Base-by-base conservation (phyloP, 2,888 invertebrate genomes). In the Eupithecia centaureata region DNA sequence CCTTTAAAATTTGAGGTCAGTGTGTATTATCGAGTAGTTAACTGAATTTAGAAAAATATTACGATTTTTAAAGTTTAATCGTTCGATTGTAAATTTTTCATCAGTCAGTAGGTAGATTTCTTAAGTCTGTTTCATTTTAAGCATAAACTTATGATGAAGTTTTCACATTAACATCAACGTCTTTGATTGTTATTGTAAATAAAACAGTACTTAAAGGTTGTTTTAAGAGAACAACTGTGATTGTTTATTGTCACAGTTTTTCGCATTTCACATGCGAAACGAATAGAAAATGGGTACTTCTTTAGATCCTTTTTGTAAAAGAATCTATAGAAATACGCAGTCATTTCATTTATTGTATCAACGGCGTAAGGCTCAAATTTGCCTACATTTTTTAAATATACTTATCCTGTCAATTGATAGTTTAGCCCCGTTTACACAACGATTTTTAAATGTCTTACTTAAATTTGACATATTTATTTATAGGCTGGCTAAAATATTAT, bases 371-470 rank as follows among this genome's bases (percentile, higher is more conserved):
- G 32, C 57, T 18, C 47, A 12, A 18, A 30, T 57, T 10, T 22
- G 56, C 18, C 32, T 33, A 22, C n/a, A 12, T 57, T 32, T 64
- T 59, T 38, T 62, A 76, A 77, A 79, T 54, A 27, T 8, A 30
- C 8, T 30, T 32, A 81, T 86, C 83, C 85, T 83, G 88, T 90
- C 88, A 90, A 90, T 90, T 86, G 77, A 76, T 83, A 85, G 86
- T 82, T 80, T n/a, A n/a, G n/a, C n/a, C n/a, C n/a, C n/a, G n/a
- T n/a, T n/a, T n/a, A n/a, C n/a, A n/a, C n/a, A n/a, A n/a, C n/a
- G n/a, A n/a, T n/a, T n/a, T n/a, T n/a, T n/a, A n/a, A n/a, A n/a
- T n/a, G n/a, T n/a, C n/a, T n/a, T n/a, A n/a, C n/a, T n/a, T n/a
- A n/a, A n/a, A n/a, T n/a, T n/a, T n/a, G n/a, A n/a, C n/a, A n/a